Base-by-base conservation (phyloP, 2,888 invertebrate species). In the Andrena chrysosceles region DNA sequence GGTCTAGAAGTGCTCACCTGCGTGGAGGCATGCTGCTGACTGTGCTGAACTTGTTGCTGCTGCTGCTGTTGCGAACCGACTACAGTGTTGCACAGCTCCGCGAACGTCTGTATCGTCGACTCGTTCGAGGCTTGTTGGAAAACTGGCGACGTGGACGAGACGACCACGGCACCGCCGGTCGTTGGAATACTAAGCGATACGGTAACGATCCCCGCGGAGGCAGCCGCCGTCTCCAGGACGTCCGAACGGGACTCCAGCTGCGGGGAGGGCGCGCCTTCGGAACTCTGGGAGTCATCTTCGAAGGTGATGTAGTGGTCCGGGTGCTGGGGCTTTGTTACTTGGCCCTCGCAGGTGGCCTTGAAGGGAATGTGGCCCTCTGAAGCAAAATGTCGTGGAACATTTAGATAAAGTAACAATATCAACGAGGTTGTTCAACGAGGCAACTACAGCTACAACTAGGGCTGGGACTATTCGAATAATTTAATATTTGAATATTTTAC, bases 261-360 rank as follows among this genome's bases (percentile, higher is more conserved):
- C 8, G 93, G 93, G 80, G 94, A 92, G 26, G 95, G 95, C 84
- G 95, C 95, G 86, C 96, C 95, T 91, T 96, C 97, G 10, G 97
- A 97, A 93, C 98, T 98, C 85, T 97, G 97, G 8, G 97, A 97
- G 91, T 98, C 98, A 90, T 99, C 98, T 90, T 98, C 98, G 80
- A 97, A 97, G 81, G 97, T 97, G 88, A 97, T 96, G 94, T 98
- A 98, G 86, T 97, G 97, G 82, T 96, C 96, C 16, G 98, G 98
- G 91, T 97, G 97, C 89, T 97, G 97, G 2, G 98, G 98, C 78
- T 98, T 96, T 23, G 97, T 97, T 33, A 97, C 95, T 64, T 97
- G 96, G 0, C 98, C 98, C 93, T 99, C 99, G 93, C 97, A 97
- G 64, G 99, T 99, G 59, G 98, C 97, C 93, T 97, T 98, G 94